Conservation (phyloP, 2,113 vertebrate genomes). For the Agapornis roseicollis region DNA sequence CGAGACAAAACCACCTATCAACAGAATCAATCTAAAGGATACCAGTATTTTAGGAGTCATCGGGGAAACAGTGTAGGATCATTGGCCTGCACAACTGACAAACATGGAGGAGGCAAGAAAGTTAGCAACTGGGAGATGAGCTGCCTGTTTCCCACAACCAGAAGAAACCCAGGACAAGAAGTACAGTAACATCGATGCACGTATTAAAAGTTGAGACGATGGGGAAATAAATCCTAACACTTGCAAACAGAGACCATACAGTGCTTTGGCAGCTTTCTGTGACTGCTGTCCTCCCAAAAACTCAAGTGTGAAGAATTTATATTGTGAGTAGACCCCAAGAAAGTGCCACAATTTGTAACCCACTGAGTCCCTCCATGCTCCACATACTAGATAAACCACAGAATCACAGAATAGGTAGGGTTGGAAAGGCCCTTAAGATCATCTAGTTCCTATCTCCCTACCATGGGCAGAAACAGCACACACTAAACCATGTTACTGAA, state of each 20-base stretch:
- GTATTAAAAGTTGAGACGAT: not conserved
- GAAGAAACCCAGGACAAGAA: not conserved
- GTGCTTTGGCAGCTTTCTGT: not conserved
- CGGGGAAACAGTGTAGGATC: not conserved
- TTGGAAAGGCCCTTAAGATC: not conserved
- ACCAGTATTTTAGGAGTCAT: not conserved
- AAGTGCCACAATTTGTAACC: not conserved
- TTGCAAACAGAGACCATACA: not conserved
- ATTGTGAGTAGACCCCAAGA: not conserved
- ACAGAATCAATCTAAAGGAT: not conserved
- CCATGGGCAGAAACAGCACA: not conserved
- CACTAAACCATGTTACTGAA: not conserved
- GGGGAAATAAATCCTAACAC: not conserved
- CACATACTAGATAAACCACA: not conserved
- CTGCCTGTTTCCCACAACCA: not conserved
- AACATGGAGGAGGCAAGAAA: not conserved
- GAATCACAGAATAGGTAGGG: not conserved
- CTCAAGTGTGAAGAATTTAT: not conserved
- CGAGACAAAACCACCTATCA: not conserved
- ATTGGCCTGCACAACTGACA: not conserved
- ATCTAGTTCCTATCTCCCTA: not conserved
- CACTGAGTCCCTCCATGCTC: not conserved
- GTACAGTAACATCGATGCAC: rapidly evolving
- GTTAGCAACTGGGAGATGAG: not conserved
- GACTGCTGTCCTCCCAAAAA: not conserved